Percentiles rank a stretch among this genome's conserved stretches.
phyloP scores from a whole-genome alignment of 2,888 invertebrate genomes.

The Cordilura impudica region DNA sequence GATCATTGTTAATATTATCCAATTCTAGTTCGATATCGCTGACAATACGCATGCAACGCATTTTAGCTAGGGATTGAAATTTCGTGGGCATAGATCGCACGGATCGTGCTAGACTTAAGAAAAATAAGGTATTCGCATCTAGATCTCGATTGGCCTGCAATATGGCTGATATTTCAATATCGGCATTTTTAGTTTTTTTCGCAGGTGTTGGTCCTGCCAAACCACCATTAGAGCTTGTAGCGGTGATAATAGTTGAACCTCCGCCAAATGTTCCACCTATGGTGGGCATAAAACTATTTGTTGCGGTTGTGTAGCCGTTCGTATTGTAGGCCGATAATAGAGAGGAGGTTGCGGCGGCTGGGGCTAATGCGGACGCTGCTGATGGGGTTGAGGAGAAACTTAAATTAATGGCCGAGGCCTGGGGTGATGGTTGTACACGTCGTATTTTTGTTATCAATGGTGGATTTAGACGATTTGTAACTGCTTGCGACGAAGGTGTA shows the following conservation, averaged over 20 bases:
- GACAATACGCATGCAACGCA: constrained; percentile 77
- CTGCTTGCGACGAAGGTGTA: constrained; percentile 28
- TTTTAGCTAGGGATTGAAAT: constrained; percentile 76
- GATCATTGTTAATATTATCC: constrained; percentile 71
- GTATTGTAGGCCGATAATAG: constrained; percentile 15
- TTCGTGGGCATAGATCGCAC: constrained; percentile 76
- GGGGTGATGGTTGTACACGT: constrained; percentile 73
- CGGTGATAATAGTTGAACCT: constrained; percentile 45
- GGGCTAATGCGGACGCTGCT: constrained; percentile 13
- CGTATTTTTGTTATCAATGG: constrained; percentile 70
- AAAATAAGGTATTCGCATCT: constrained; percentile 76
- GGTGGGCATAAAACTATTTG: constrained; percentile 37
- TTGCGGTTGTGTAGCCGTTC: constrained; percentile 34
- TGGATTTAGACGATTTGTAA: constrained; percentile 63
- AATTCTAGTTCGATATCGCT: constrained; percentile 77
- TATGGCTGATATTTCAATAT: constrained; percentile 73
- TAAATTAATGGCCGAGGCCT: constrained; percentile 72
- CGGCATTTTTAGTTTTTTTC: constrained; percentile 68
- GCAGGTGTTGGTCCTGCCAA: constrained; percentile 64
- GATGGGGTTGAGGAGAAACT: constrained; percentile 67
- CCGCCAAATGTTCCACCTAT: constrained; percentile 10
- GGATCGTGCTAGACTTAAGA: constrained; percentile 75
- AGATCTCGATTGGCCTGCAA: constrained; percentile 76
- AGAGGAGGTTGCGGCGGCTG: constrained; percentile 11
- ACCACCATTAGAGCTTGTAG: constrained; percentile 17